Percentiles rank a stretch among this genome's conserved stretches.
These are phyloP conservation scores for Eretmocerus hayati DNA, from an alignment of 2,888 invertebrate genomes.

Conservation along the genomic window DNA sequence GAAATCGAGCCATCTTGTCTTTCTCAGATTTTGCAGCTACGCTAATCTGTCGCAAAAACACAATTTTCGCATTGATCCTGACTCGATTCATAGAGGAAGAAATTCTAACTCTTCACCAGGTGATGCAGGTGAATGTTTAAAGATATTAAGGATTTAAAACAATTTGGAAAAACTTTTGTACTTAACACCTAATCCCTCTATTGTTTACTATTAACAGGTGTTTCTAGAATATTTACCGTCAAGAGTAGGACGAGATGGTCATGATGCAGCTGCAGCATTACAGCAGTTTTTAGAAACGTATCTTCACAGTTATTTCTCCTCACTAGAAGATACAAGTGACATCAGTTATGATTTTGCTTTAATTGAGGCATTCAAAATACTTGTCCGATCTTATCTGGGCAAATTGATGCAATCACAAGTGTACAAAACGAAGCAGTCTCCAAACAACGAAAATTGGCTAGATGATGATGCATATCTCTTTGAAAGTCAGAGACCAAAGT, in stretches of 20 bases:
- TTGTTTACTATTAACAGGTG: constrained; percentile 45
- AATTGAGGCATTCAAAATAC: constrained; percentile 54
- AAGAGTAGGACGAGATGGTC: constrained; percentile 53
- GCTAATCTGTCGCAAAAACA: constrained; percentile 49
- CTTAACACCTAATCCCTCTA: too few relatives aligned
- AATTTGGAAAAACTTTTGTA: too few relatives aligned
- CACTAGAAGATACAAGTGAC: constrained; percentile 29
- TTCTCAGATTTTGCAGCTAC: constrained; percentile 54
- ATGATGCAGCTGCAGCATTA: constrained; percentile 41
- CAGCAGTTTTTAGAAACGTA: constrained; percentile 43
- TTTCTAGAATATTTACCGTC: constrained; percentile 62
- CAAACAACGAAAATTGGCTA: constrained; percentile 21
- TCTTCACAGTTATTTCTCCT: constrained; percentile 35
- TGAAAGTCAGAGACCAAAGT: constrained; percentile 46
- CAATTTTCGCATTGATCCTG: constrained; percentile 48
- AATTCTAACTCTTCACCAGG: constrained; percentile 45
- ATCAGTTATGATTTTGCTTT: constrained; percentile 47
- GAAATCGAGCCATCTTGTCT: constrained; percentile 40
- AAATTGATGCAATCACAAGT: constrained; percentile 44
- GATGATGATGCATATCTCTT: constrained; percentile 46
- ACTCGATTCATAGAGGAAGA: constrained; percentile 48
- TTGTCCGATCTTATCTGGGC: constrained; percentile 57
- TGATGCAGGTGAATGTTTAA: constrained; percentile 49
- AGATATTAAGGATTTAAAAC: too few relatives aligned
- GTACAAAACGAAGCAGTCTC: constrained; percentile 30